Percentiles rank a stretch among this genome's conserved stretches.
phyloP scores from a whole-genome alignment of 92 coral and sea anemone genomes.

The Epizoanthus illoricatus region DNA sequence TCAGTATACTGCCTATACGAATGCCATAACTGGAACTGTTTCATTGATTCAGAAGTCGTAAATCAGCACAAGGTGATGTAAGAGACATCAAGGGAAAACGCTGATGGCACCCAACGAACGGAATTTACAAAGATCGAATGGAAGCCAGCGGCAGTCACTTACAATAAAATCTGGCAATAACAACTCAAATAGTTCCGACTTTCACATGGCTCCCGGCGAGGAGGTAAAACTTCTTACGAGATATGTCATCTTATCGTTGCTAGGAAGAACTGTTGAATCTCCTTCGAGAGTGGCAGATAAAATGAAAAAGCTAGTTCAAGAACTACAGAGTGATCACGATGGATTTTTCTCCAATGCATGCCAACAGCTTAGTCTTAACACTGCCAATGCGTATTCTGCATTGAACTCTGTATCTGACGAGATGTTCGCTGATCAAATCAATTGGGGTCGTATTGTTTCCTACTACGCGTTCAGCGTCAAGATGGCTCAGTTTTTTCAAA shows the following conservation, averaged over 20 bases:
- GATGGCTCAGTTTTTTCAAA: constrained; percentile 57
- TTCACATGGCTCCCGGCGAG: constrained; percentile 29
- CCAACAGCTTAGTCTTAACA: constrained; percentile 44
- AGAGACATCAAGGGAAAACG: not conserved
- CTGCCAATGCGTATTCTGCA: constrained; percentile 49
- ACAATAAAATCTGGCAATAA: not conserved
- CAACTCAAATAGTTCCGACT: constrained; percentile 13
- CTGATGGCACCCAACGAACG: constrained; percentile 47
- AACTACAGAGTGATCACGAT: constrained; percentile 50
- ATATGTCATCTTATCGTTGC: constrained; percentile 49
- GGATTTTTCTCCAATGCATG: constrained; percentile 46
- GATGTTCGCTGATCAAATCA: constrained; percentile 54
- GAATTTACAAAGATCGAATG: not conserved
- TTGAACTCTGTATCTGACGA: constrained; percentile 56
- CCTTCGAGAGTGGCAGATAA: constrained; percentile 49
- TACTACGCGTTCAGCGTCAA: constrained; percentile 60
- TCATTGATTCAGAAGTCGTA: not conserved
- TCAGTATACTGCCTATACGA: not conserved
- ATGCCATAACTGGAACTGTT: not conserved
- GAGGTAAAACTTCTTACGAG: constrained; percentile 49
- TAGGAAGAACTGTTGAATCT: constrained; percentile 45
- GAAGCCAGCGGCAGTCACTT: not conserved
- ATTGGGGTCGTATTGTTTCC: constrained; percentile 66
- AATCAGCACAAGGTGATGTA: not conserved
- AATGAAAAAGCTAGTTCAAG: constrained; percentile 38